These are phyloP conservation scores for Phrixothrix hirtus DNA, from an alignment of 2,888 invertebrate genomes.

Conservation along the genomic window DNA sequence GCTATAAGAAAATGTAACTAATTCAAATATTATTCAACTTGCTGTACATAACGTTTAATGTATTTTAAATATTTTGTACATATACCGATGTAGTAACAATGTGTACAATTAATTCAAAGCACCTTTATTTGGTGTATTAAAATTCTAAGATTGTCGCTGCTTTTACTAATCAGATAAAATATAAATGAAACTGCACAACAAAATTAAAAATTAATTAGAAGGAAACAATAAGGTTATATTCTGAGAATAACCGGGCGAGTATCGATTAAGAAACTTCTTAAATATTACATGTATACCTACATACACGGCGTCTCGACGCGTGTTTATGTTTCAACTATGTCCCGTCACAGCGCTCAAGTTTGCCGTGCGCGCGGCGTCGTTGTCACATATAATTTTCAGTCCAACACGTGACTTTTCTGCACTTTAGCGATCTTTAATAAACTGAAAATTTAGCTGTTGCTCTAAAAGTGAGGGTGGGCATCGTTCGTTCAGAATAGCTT, in stretches of 20 bases:
- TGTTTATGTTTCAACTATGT: conserved; percentile 36
- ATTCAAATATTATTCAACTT: no score
- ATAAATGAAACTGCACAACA: not conserved
- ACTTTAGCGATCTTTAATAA: conserved; percentile 22
- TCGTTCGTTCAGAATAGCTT: conserved; percentile 49
- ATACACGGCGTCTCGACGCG: conserved; percentile 32
- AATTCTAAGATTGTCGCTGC: no score
- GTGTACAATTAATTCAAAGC: no score
- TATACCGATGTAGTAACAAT: not conserved
- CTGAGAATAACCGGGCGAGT: conserved; percentile 31
- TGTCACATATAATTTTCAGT: conserved; percentile 31
- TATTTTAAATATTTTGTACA: no score
- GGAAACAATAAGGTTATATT: conserved; percentile 32
- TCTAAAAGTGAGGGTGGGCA: conserved; percentile 54
- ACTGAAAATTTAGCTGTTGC: conserved; percentile 43
- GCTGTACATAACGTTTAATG: no score
- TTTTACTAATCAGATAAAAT: not conserved
- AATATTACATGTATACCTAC: conserved; percentile 35
- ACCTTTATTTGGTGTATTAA: no score
- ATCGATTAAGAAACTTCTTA: conserved; percentile 41
- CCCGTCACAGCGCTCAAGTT: conserved; percentile 37
- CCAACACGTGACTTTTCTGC: conserved; percentile 29
- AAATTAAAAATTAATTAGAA: conserved; percentile 26
- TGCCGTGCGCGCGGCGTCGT: conserved; percentile 32
- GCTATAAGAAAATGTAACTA: no score